Evolutionary conservation across 1,140 invertebrate genomes (phyloP), one percentile per base, ranked within the genome.

Genomic region (Drosophila tropicalis): DNA sequence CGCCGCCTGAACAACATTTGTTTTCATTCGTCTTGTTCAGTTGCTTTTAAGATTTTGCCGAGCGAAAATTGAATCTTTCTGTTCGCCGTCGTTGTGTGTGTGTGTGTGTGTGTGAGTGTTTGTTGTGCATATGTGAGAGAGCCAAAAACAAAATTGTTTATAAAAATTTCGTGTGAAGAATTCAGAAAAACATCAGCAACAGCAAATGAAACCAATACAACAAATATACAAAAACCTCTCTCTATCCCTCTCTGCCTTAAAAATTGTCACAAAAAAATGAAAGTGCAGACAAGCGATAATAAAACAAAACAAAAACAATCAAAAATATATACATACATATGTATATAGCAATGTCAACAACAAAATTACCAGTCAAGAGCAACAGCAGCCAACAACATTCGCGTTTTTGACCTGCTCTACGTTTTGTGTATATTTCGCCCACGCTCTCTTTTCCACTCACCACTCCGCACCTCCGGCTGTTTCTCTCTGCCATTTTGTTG

Each of bases 11-110:
- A 74, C 58, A 72, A 67, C 68, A 62, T 75, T 81, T 81, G 78
- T 75, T 62, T 68, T 79, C 82, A 69, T 51, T 40, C 76, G 71
- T 80, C 83, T 86, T 82, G 86, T 86, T 90, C 86, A 90, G 87
- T 90, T 90, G 81, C 77, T 82, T 91, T 90, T 76, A 85, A 91
- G 89, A 91, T 91, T 91, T 91, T 91, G 89, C 89, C 84, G 82
- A 91, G 84, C 83, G 81, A 82, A 89, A 86, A 89, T 81, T 79
- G 73, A 62, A 70, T 76, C 64, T 81, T 58, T 80, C 76, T 77
- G 73, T 63, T 70, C 68, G 69, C 63, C 56, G 74, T 68, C 65
- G 81, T 66, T 57, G 78, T 76, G 68, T 69, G 75, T 76, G 72
- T 71, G 51, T 47, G 39, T 70, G 62, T 70, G 36, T 68, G 62